phyloP scores from a whole-genome alignment of 2,797 vertebrate species.

The Pantherophis vulpinus region DNA sequence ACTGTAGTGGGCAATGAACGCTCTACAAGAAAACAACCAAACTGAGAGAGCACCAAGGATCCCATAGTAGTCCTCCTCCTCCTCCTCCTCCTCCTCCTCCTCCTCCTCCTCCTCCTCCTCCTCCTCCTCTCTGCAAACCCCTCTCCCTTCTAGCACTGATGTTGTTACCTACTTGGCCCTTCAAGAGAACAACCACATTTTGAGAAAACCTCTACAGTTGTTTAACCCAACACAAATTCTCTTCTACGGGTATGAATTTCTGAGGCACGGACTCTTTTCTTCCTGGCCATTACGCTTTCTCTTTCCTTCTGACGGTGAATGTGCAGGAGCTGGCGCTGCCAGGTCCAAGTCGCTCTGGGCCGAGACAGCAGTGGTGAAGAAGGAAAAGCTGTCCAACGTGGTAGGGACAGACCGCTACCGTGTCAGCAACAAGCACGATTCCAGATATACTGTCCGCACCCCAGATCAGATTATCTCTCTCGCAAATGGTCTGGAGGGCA shows the following conservation, averaged over 20 bases:
- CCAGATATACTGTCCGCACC: fast-evolving
- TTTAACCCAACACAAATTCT: background rate
- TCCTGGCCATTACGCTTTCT: fast-evolving
- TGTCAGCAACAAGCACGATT: background rate
- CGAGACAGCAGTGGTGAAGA: fast-evolving
- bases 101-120: no score
- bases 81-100: no score
- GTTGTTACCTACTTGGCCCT: no score
- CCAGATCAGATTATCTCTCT: background rate
- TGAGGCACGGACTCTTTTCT: background rate
- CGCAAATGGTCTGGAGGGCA: background rate
- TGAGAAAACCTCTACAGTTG: background rate
- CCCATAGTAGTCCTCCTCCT: no score
- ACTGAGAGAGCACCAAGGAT: no score
- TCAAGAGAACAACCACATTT: background rate
- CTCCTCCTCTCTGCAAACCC: no score
- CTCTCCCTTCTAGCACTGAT: no score
- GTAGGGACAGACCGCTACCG: fast-evolving
- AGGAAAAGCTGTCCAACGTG: fast-evolving
- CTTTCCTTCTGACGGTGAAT: background rate
- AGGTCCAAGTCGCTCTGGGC: fast-evolving
- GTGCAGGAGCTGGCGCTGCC: background rate
- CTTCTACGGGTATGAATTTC: background rate
- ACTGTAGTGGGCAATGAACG: no score
- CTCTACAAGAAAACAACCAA: no score